A percentile compares a stretch with the other conserved stretches of the same genome.
These are phyloP conservation scores for Cephus rjabovi DNA, from an alignment of 2,888 invertebrate species.

Conservation along the genomic window DNA sequence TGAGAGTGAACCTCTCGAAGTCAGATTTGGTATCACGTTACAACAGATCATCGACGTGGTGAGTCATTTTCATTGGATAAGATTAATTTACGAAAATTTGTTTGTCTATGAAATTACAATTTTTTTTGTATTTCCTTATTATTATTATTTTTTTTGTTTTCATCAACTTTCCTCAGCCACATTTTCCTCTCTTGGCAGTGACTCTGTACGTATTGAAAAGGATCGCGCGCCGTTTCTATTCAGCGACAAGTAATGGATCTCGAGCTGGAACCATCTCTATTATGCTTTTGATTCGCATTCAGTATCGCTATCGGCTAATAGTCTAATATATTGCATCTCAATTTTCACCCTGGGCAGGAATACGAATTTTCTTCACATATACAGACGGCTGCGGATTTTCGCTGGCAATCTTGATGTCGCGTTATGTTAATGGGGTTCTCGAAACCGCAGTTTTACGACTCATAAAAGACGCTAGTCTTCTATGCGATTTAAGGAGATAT, in stretches of 20 bases:
- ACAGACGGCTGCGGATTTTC: background rate
- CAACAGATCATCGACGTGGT: constrained; percentile 97
- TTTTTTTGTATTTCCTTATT: background rate
- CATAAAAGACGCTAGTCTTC: background rate
- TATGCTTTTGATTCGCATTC: background rate
- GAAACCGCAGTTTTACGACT: background rate
- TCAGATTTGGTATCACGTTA: constrained; percentile 90
- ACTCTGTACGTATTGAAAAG: constrained; percentile 1
- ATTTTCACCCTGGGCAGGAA: background rate
- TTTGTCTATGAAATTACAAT: constrained; percentile 6
- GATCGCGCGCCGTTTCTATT: constrained; percentile 12
- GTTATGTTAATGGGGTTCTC: background rate
- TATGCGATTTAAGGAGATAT: background rate
- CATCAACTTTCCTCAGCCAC: background rate
- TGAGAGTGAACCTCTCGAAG: constrained; percentile 90
- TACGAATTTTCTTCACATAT: background rate
- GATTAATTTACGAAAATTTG: constrained; percentile 19
- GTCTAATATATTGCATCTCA: background rate
- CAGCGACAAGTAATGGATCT: constrained; percentile 12
- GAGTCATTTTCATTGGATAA: constrained; percentile 67
- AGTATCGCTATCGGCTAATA: background rate
- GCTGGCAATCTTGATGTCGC: background rate
- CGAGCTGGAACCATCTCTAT: background rate
- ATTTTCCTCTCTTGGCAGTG: background rate
- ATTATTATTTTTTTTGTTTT: constrained; percentile 1